Conservation (phyloP, 1,140 invertebrate species). For the Euura lappo region DNA sequence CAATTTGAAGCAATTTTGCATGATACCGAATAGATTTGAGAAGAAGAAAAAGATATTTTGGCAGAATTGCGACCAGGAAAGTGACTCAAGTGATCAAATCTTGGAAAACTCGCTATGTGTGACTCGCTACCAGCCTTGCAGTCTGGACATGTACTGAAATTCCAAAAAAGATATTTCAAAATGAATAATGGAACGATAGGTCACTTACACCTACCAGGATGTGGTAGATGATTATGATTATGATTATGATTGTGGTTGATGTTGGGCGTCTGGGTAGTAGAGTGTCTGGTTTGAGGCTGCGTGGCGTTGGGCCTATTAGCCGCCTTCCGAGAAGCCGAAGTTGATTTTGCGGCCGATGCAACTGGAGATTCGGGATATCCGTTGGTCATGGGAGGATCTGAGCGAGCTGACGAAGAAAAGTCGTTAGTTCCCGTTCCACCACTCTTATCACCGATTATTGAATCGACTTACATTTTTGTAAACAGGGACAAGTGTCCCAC, state of each 20-base stretch:
- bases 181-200: constrained; percentile 14
- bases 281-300: constrained; percentile 51
- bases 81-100: too few relatives aligned
- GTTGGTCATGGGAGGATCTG: constrained; percentile 23
- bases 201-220: constrained; percentile 42
- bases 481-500: constrained; percentile 41
- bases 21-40: too few relatives aligned
- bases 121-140: background rate
- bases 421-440: too few relatives aligned
- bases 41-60: too few relatives aligned
- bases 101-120: too few relatives aligned
- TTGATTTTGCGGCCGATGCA: constrained; percentile 20
- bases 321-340: constrained; percentile 3
- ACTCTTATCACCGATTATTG: too few relatives aligned
- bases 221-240: constrained; percentile 25
- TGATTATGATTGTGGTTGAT: constrained; percentile 36
- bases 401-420: background rate
- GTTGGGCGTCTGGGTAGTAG: constrained; percentile 53
- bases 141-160: background rate
- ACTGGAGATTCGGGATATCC: constrained; percentile 29
- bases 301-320: background rate
- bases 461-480: constrained; percentile 37
- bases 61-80: too few relatives aligned
- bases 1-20: too few relatives aligned
- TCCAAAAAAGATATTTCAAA: background rate